phyloP scores from a whole-genome alignment of 1,140 invertebrate species.

The Temnothorax longispinosus region DNA sequence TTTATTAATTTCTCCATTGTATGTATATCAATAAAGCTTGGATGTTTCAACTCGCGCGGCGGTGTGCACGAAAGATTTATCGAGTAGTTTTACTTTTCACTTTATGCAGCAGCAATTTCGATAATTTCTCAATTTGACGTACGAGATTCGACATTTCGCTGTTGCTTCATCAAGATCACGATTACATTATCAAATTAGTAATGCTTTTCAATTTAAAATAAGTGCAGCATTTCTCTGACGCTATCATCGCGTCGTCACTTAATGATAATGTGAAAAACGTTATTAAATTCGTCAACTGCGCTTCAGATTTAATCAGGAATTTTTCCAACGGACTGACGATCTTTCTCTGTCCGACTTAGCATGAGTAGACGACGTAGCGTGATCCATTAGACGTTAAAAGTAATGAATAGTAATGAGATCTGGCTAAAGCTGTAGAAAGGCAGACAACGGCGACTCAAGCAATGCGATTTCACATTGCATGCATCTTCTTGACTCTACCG shows the following conservation, averaged over 20 bases:
- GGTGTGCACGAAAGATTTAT: not conserved
- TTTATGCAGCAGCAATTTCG: not conserved
- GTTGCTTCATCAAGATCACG: not conserved
- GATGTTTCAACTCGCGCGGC: not conserved
- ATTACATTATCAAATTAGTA: too few species aligned
- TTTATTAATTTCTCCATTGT: slow-evolving; percentile 4
- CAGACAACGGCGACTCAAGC: slow-evolving; percentile 27
- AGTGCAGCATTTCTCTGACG: not conserved
- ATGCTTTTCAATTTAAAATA: not conserved
- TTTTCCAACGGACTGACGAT: slow-evolving; percentile 23
- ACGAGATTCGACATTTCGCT: not conserved
- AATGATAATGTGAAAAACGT: slow-evolving; percentile 31
- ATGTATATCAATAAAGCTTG: not conserved
- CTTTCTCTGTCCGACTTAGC: slow-evolving; percentile 37
- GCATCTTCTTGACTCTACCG: slow-evolving; percentile 13
- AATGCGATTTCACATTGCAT: slow-evolving; percentile 34
- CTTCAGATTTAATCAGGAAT: slow-evolving; percentile 43
- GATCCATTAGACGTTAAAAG: slow-evolving; percentile 57
- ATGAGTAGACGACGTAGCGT: slow-evolving; percentile 45
- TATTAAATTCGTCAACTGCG: slow-evolving; percentile 40
- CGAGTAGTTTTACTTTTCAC: not conserved
- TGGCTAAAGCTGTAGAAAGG: slow-evolving; percentile 19
- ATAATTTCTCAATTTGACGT: not conserved
- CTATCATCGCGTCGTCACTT: not conserved
- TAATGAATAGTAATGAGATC: slow-evolving; percentile 59